Evolutionary conservation across 2,888 invertebrate species (phyloP).

Genomic region (Stenodera caucasica): DNA sequence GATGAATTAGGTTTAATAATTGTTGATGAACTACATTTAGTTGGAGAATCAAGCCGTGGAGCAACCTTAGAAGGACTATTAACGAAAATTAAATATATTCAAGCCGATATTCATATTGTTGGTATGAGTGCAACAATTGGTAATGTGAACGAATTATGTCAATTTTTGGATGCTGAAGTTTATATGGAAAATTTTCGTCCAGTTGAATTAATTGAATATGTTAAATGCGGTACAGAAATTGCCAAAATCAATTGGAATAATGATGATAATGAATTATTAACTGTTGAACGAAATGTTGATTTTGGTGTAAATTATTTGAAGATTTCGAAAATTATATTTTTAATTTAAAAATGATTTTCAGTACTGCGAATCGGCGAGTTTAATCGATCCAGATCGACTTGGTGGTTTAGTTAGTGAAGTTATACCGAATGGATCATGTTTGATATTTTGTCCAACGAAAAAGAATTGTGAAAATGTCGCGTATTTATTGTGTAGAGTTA

Average conservation of each 20-base stretch:
- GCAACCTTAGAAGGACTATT: slow-evolving; percentile 81
- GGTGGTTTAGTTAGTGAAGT: slow-evolving; percentile 81
- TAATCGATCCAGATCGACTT: slow-evolving; percentile 78
- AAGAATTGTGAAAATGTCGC: slow-evolving; percentile 93
- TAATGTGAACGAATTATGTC: slow-evolving; percentile 78
- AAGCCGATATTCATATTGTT: slow-evolving; percentile 78
- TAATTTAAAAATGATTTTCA: slow-evolving; percentile 44
- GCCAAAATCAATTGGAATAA: slow-evolving; percentile 59
- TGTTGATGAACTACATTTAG: slow-evolving; percentile 91
- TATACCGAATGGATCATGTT: slow-evolving; percentile 75
- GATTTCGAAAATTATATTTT: neutral
- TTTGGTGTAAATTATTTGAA: slow-evolving; percentile 53
- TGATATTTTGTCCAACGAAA: slow-evolving; percentile 93
- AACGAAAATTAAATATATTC: slow-evolving; percentile 73
- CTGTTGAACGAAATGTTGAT: slow-evolving; percentile 57
- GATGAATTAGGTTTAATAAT: slow-evolving; percentile 78
- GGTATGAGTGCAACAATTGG: slow-evolving; percentile 98
- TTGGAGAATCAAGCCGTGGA: slow-evolving; percentile 87
- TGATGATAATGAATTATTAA: slow-evolving; percentile 59
- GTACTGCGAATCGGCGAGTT: slow-evolving; percentile 64
- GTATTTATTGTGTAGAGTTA: slow-evolving; percentile 68
- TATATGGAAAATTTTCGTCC: slow-evolving; percentile 88
- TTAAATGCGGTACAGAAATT: slow-evolving; percentile 70
- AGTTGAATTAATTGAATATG: slow-evolving; percentile 79
- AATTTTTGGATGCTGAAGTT: slow-evolving; percentile 79